A percentile compares a stretch with the other conserved stretches of the same genome.
These are phyloP conservation scores for Proisotoma minuta DNA, from an alignment of 2,888 invertebrate species.

Conservation along the genomic window DNA sequence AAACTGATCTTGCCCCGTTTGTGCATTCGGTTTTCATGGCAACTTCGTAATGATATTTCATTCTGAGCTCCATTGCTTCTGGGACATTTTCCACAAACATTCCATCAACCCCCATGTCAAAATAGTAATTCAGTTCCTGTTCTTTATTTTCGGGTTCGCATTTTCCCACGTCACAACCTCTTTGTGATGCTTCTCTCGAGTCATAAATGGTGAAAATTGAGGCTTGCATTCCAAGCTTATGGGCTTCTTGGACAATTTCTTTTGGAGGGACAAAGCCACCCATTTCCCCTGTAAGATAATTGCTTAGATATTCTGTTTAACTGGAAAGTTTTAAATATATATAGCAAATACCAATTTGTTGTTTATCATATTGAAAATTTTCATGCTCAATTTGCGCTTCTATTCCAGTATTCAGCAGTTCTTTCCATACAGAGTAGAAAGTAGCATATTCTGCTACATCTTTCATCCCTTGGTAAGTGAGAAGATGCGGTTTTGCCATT, in stretches of 20 bases:
- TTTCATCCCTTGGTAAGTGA: constrained; percentile 27
- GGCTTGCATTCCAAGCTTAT: constrained; percentile 27
- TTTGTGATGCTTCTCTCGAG: constrained; percentile 27
- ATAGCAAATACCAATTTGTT: not conserved
- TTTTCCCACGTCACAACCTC: constrained; percentile 31
- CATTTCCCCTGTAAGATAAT: constrained; percentile 3
- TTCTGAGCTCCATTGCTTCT: constrained; percentile 31
- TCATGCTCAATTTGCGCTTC: constrained; percentile 9
- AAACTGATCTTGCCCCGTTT: no score
- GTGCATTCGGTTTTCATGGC: no score
- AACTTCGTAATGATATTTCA: constrained; percentile 34
- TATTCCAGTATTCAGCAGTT: constrained; percentile 19
- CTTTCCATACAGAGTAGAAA: constrained; percentile 27
- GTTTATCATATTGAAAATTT: constrained; percentile 21
- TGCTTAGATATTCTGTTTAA: not conserved
- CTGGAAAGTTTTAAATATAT: not conserved
- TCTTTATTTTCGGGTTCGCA: constrained; percentile 35
- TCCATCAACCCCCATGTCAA: constrained; percentile 41
- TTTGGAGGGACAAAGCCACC: constrained; percentile 39
- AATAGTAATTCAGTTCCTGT: constrained; percentile 37
- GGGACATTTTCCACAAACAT: constrained; percentile 44
- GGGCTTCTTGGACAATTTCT: constrained; percentile 22
- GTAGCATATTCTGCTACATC: constrained; percentile 21
- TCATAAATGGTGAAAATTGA: constrained; percentile 44
- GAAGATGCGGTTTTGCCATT: not conserved